Evolutionary conservation across 1,140 invertebrate species (phyloP), one percentile per base, ranked within the genome.

Genomic region (Plodia interpunctella): DNA sequence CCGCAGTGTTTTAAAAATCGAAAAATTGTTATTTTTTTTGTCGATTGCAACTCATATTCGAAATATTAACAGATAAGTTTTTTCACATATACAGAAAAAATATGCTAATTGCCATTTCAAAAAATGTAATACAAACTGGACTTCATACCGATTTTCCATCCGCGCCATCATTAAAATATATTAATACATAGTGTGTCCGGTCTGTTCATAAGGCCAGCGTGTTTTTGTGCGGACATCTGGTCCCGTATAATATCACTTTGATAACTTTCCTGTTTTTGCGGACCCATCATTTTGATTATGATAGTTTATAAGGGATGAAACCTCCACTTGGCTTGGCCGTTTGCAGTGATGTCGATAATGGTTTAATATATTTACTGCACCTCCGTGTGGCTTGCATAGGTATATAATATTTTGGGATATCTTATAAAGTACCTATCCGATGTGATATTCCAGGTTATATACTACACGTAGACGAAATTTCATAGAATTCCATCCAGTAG

Each of bases 251-350:
- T 44, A 44, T 44, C 38, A 44, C 38, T 44, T 44, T 44, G 38
- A 44, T 44, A 44, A 44, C 38, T 44, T 44, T 44, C 38, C 13
- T n/a, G 38, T 44, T 44, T 44, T 44, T 44, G 38, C 38, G 38
- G 38, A n/a, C 13, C 13, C 38, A 44, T 44, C 10, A n/a, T 44
- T 44, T 44, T 44, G 38, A 44, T 44, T 44, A 44, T 44, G 38
- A 44, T 44, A 44, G 38, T 44, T 44, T 44, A 44, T 44, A 44
- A 44, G n/a, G 38, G 38, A 44, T 44, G n/a, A 44, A 6, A 44
- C 38, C 15, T 10, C 2, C n/a, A 15, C 38, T n/a, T 15, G 13
- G 3, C 13, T 17, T 4, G 3, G 38, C 3, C 13, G 38, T 44
- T 15, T 44, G 38, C 38, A 15, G 15, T 2, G 15, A 5, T 44